These are phyloP conservation scores for Onychomys arenicola DNA, from an alignment of 2,797 vertebrate genomes.

Conservation along the genomic window DNA sequence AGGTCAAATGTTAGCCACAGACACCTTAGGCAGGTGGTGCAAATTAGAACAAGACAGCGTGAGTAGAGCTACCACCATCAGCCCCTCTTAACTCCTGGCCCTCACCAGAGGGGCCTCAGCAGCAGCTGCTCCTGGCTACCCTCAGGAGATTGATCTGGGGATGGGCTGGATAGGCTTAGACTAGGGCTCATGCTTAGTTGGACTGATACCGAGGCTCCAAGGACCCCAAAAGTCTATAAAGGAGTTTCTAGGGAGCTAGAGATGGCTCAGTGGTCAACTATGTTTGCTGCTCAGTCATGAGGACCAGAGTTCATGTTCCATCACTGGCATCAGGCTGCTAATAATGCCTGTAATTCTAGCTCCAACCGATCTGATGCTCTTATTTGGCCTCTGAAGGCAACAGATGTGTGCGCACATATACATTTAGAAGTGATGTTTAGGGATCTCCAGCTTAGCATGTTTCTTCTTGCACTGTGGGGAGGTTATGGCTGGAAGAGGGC, in stretches of 20 bases:
- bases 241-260: background rate
- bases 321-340: background rate
- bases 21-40: background rate
- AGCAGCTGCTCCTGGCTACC: background rate
- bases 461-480: background rate
- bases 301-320: background rate
- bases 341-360: background rate
- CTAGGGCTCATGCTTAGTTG: background rate
- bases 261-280: background rate
- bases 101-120: background rate
- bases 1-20: background rate
- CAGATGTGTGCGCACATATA: background rate
- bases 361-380: background rate
- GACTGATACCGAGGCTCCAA: constrained; percentile 1
- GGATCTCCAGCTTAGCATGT: background rate
- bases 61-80: background rate
- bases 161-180: background rate
- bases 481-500: background rate
- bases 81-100: background rate
- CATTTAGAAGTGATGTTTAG: background rate
- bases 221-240: background rate
- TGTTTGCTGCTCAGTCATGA: background rate
- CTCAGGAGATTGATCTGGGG: background rate
- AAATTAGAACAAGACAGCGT: background rate
- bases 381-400: background rate